Conservation (phyloP, 2,113 vertebrate species). For the Calyptomena viridis region DNA sequence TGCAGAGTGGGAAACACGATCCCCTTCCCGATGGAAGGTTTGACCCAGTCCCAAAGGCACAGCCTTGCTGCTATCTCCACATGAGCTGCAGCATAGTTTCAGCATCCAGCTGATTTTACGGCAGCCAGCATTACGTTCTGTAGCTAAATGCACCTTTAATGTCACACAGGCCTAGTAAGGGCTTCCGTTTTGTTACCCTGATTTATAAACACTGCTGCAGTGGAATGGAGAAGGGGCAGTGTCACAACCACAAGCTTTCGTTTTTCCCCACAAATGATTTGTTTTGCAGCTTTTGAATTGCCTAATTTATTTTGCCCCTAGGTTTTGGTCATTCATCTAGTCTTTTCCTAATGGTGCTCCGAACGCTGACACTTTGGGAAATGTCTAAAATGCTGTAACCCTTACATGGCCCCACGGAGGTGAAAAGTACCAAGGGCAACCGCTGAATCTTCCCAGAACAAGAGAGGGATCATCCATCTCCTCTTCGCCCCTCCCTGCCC, state of each 20-base stretch:
- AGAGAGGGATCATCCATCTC: slow-evolving; percentile 50
- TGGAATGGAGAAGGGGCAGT: neutral
- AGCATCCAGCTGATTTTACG: neutral
- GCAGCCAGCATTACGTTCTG: neutral
- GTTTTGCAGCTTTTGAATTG: slow-evolving; percentile 14
- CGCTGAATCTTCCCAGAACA: slow-evolving; percentile 48
- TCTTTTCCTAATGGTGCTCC: slow-evolving; percentile 44
- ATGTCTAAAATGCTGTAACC: slow-evolving; percentile 44
- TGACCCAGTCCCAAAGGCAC: neutral
- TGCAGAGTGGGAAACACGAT: rapidly evolving
- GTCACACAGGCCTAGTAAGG: neutral
- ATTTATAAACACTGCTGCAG: slow-evolving; percentile 18
- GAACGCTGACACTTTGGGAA: slow-evolving; percentile 27
- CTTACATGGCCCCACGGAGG: neutral
- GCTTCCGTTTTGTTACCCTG: neutral
- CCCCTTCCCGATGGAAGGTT: rapidly evolving
- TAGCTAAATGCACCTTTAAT: neutral
- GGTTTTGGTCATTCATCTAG: slow-evolving; percentile 51
- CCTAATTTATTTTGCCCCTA: slow-evolving; percentile 57
- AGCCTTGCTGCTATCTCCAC: neutral
- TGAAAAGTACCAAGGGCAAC: slow-evolving; percentile 55
- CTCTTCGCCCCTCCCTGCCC: neutral
- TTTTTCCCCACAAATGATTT: slow-evolving; percentile 6
- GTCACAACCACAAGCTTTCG: neutral
- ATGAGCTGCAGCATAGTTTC: rapidly evolving